Evolutionary conservation across 2,888 invertebrate genomes (phyloP).

Genomic region (Autographa pulchrina): DNA sequence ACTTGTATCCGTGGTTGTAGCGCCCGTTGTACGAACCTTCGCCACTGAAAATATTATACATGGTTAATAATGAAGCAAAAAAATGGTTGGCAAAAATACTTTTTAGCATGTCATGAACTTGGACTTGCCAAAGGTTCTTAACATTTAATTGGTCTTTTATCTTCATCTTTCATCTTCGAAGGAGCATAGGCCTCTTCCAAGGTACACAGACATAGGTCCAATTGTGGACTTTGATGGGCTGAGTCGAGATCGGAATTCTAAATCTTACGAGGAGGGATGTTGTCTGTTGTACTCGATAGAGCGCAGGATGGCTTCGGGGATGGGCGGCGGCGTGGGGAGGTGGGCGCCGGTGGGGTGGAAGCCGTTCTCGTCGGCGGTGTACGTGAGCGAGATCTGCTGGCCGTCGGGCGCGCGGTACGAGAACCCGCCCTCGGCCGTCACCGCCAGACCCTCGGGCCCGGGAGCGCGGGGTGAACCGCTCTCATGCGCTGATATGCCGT

Average conservation of each 20-base stretch:
- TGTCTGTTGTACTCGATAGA: constrained; percentile 81
- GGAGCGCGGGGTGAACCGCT: constrained; percentile 86
- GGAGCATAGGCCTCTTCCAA: too few species aligned
- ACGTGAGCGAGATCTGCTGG: constrained; percentile 89
- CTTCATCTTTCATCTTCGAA: too few species aligned
- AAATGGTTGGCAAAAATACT: background rate
- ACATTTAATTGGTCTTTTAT: too few species aligned
- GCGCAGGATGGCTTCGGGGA: constrained; percentile 87
- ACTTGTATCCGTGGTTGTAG: constrained; percentile 71
- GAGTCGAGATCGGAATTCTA: background rate
- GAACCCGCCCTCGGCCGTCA: constrained; percentile 90
- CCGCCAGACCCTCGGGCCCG: constrained; percentile 83
- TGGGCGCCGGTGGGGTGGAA: constrained; percentile 90
- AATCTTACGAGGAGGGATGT: constrained; percentile 73
- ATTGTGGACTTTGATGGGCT: too few species aligned
- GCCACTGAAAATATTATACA: constrained; percentile 63
- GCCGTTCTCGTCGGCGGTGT: constrained; percentile 92
- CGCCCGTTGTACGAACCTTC: constrained; percentile 71
- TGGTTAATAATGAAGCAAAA: background rate
- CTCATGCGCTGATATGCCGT: constrained; percentile 90
- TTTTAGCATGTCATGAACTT: too few species aligned
- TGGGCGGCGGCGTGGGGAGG: constrained; percentile 89
- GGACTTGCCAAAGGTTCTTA: too few species aligned
- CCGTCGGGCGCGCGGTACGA: constrained; percentile 91
- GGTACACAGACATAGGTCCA: too few species aligned